These are phyloP conservation scores for Centropyge bicolor DNA, from an alignment of 2,797 vertebrate genomes.

Conservation along the genomic window DNA sequence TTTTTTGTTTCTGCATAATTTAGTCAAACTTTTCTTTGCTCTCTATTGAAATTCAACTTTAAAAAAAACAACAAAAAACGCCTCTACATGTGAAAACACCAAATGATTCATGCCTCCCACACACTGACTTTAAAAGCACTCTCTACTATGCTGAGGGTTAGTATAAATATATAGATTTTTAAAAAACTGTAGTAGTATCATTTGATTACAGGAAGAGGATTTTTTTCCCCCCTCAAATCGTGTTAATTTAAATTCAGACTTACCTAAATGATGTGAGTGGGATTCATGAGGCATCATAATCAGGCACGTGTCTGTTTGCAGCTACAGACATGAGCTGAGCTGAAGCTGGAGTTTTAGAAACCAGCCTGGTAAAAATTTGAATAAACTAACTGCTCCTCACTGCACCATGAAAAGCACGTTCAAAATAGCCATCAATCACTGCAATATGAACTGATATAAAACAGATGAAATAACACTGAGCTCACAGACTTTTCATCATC, in stretches of 20 bases:
- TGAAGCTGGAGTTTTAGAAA: not conserved
- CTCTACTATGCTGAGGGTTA: not conserved
- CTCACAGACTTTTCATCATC: too few species aligned
- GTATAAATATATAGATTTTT: not conserved
- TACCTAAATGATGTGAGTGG: not conserved
- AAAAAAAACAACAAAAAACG: not conserved
- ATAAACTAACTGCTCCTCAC: not conserved
- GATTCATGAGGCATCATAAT: not conserved
- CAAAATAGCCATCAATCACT: conserved; percentile 42
- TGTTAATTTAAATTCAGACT: not conserved
- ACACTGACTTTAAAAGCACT: not conserved
- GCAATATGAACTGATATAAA: conserved; percentile 14
- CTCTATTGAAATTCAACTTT: conserved; percentile 6
- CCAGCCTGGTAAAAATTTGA: not conserved
- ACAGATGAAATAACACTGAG: not conserved
- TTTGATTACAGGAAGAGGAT: not conserved
- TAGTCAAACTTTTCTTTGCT: not conserved
- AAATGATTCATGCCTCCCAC: conserved; percentile 46
- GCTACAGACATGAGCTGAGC: not conserved
- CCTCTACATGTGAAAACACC: conserved; percentile 12
- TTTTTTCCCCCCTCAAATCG: not conserved
- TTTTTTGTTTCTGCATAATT: not conserved
- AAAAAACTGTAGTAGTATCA: not conserved
- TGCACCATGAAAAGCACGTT: not conserved
- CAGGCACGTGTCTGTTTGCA: not conserved